A percentile compares a stretch with the other conserved stretches of the same genome.
These are phyloP conservation scores for Cryptoblepharus egeriae DNA, from an alignment of 2,797 vertebrate genomes.

Conservation along the genomic window DNA sequence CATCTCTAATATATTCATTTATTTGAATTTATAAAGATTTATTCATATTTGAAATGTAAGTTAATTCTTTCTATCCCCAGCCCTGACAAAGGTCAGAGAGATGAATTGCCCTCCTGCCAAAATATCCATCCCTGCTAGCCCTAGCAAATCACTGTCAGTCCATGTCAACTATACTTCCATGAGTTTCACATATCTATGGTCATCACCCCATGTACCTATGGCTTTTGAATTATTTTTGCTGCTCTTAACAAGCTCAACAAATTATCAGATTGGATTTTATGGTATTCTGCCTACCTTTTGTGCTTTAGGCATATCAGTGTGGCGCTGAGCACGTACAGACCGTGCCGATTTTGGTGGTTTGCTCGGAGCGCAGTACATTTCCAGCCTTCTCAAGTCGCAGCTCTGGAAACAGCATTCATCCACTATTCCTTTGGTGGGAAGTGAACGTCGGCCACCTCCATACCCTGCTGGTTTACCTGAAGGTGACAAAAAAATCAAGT, in stretches of 20 bases:
- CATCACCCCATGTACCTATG: too few relatives aligned
- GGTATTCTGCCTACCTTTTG: constrained; percentile 84
- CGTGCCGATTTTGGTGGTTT: constrained; percentile 91
- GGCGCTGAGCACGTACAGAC: constrained; percentile 93
- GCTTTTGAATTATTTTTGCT: too few relatives aligned
- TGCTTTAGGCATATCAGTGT: constrained; percentile 92
- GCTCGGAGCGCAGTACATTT: constrained; percentile 98
- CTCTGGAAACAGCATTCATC: constrained; percentile 99
- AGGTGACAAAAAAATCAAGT: constrained; percentile 43
- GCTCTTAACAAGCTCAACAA: neutral
- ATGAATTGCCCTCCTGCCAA: too few relatives aligned
- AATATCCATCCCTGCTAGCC: too few relatives aligned
- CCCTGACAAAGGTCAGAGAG: too few relatives aligned
- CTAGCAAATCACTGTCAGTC: too few relatives aligned
- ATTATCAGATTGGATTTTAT: neutral
- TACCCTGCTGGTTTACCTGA: constrained; percentile 96
- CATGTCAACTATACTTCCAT: too few relatives aligned
- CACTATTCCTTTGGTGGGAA: constrained; percentile 93
- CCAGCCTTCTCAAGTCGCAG: constrained; percentile 94
- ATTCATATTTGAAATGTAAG: too few relatives aligned
- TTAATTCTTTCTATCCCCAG: too few relatives aligned
- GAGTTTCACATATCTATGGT: too few relatives aligned
- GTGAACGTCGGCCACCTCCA: constrained; percentile 88
- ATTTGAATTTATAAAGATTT: too few relatives aligned
- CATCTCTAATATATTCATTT: too few relatives aligned